Percentiles rank a stretch among this genome's conserved stretches.
These are phyloP conservation scores for Acrobasis suavella DNA, from an alignment of 2,888 invertebrate species.

Conservation along the genomic window DNA sequence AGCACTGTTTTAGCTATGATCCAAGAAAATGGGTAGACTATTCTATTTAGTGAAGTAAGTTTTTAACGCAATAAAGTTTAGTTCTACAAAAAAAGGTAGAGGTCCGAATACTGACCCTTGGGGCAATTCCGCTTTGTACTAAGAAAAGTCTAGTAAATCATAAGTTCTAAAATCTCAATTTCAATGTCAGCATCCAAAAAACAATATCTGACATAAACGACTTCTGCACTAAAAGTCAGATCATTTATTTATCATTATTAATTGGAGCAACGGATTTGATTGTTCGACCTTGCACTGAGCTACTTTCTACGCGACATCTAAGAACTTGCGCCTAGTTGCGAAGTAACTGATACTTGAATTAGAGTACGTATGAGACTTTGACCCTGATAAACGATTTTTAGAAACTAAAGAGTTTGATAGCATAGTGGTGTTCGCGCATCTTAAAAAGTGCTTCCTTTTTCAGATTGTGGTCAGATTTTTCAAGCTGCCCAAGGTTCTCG, in stretches of 20 bases:
- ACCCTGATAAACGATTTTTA: constrained; percentile 14
- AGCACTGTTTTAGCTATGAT: no score
- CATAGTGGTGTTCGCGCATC: background rate
- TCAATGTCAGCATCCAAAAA: background rate
- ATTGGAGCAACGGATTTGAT: constrained; percentile 3
- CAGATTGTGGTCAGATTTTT: no score
- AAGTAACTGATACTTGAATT: constrained; percentile 4
- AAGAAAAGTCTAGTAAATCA: no score
- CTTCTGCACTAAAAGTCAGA: background rate
- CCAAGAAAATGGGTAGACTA: no score
- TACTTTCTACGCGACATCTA: constrained; percentile 19
- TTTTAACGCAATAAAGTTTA: no score
- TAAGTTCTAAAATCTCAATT: background rate
- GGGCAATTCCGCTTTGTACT: no score
- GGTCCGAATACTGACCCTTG: no score
- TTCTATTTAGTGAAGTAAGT: no score
- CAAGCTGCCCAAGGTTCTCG: no score
- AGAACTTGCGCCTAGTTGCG: constrained; percentile 2
- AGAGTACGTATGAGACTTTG: constrained; percentile 13
- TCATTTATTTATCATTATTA: background rate
- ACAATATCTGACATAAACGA: background rate
- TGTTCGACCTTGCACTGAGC: constrained; percentile 4
- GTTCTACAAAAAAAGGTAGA: no score
- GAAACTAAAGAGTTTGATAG: background rate
- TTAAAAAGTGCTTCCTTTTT: no score